Base-by-base conservation (phyloP, 2,888 invertebrate species). In the Tortrix viridana region DNA sequence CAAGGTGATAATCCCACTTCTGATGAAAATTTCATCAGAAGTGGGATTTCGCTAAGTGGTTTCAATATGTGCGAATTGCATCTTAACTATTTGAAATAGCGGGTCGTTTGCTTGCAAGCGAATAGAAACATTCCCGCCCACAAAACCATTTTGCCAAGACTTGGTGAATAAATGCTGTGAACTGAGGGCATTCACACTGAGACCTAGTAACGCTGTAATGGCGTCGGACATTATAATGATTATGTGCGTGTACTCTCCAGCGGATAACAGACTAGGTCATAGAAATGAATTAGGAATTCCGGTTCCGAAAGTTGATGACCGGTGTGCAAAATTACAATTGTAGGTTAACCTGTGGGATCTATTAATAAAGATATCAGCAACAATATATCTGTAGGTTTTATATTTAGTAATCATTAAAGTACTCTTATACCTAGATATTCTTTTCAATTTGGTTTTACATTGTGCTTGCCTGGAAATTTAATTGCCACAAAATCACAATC, bases 181-280 rank as follows among this genome's bases (percentile, higher is more conserved):
- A 46, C 50, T 57, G 46, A 62, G 62, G 62, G 56, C 62, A 41
- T 56, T 62, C 56, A 62, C 60, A 57, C 46, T n/a, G 37, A 50
- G 56, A 57, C 56, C 56, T 52, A 62, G 56, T 57, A 52, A 62
- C 56, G 53, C 37, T 14, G 12, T 54, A 60, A 60, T 55, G 54
- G 20, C 48, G 22, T 14, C 18, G 41, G 53, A 26, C 20, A 59
- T 59, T 50, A 50, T 23, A 37, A 32, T 43, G 44, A 52, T 52
- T 59, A 44, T 37, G 22, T 59, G 12, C 23, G 26, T 22, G 22
- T 47, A n/a, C 55, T 56, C 23, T 32, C 32, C 32, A 43, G 43
- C 54, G 54, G 60, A 43, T 43, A 47, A 26, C 59, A 52, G 52
- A 61, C 44, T 61, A 18, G 61, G 61, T 61, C 61, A 61, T 49